Percentiles rank a stretch among this genome's conserved stretches.
Evolutionary conservation across 37 sponge, comb jelly and placozoan genomes (phyloP).

Genomic region (Dysidea cf. avara): DNA sequence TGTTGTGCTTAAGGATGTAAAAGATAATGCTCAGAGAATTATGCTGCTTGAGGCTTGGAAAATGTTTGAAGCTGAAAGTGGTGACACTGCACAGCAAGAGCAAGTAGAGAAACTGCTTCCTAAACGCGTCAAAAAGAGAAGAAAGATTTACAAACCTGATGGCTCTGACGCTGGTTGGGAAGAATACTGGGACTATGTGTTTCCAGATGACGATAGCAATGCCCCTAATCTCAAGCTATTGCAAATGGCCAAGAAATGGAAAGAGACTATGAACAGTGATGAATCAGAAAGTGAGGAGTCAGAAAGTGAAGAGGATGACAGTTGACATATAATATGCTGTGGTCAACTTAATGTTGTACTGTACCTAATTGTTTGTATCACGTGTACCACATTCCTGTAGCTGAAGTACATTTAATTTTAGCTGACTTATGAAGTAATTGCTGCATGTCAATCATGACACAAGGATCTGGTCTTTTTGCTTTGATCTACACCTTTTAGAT

Average conservation of each 20-base stretch:
- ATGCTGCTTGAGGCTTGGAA: constrained; percentile 91
- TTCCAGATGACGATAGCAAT: constrained; percentile 86
- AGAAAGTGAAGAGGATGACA: too few species aligned
- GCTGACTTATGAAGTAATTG: too few species aligned
- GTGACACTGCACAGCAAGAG: constrained; percentile 51
- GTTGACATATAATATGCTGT: too few species aligned
- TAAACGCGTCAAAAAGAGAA: constrained; percentile 83
- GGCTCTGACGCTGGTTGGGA: constrained; percentile 97
- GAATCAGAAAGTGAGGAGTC: constrained; percentile 14
- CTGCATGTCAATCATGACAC: too few species aligned
- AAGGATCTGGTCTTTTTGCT: too few species aligned
- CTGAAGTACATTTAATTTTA: too few species aligned
- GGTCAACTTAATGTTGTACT: too few species aligned
- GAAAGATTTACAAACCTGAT: constrained; percentile 85
- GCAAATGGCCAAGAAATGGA: constrained; percentile 95
- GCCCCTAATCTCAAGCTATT: constrained; percentile 90
- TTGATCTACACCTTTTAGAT: too few species aligned
- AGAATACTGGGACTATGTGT: constrained; percentile 98
- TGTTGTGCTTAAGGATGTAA: constrained; percentile 39
- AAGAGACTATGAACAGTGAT: constrained; percentile 42
- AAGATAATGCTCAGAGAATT: constrained; percentile 69
- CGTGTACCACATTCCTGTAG: too few species aligned
- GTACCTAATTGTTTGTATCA: too few species aligned
- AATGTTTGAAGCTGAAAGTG: constrained; percentile 77
- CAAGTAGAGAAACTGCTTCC: constrained; percentile 78